Evolutionary conservation across 2,888 invertebrate genomes (phyloP), one percentile per base, ranked within the genome.

Genomic region (Ormia ochracea): DNA sequence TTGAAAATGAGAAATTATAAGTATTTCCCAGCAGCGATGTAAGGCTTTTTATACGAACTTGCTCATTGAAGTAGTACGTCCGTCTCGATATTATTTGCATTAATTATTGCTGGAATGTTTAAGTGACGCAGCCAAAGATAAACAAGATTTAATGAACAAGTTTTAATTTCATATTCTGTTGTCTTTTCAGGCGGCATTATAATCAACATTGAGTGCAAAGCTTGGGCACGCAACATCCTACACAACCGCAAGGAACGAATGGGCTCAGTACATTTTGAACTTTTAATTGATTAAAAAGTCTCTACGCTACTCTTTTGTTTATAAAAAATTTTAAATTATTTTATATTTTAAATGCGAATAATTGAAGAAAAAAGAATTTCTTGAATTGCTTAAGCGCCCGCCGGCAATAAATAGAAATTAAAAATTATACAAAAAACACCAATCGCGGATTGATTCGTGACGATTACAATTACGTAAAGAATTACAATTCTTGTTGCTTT

Each of bases 261-360:
- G 82, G 94, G 94, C 56, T 92, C 93, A 52, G 94, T 94, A 65
- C 94, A 94, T 88, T 94, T 94, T 87, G 94, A 94, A 88, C 89
- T 94, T 81, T 90, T 94, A 90, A 92, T 94, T 82, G 90, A 90
- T 85, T 90, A 90, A 69, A n/a, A n/a, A 61, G 19, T 28, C 50
- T 41, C 21, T 26, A 52, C 33, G n/a, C 48, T n/a, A 26, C 14
- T 38, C 6, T 3, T 61, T 38, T 56, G 61, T 75, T 70, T 65
- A 59, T 79, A 75, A 3, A 59, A 28, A 54, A 52, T 45, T 38
- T 65, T 68, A 56, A 61, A 68, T 65, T 58, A 52, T 36, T 76
- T 76, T 70, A 61, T 31, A 59, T 48, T 31, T 56, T 56, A 73
- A 28, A 14, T 50, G 63, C 78, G 66, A 78, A 69, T 54, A 63